These are phyloP conservation scores for Eledone cirrhosa DNA, from an alignment of 2,888 invertebrate genomes.

Conservation along the genomic window DNA sequence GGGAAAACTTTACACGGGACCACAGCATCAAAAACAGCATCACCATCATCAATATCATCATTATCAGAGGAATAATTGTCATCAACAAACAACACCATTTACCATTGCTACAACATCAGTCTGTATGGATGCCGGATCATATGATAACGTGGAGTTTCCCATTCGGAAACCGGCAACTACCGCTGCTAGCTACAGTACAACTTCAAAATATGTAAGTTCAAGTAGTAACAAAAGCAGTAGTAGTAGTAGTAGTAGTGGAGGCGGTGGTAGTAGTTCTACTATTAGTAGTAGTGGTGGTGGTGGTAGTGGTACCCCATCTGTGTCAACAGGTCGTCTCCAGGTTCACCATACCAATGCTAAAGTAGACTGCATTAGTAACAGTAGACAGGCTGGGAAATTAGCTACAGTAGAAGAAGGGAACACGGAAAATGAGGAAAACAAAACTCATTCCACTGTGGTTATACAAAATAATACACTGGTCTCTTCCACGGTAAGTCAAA, in stretches of 20 bases:
- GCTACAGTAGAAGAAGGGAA: conserved; percentile 53
- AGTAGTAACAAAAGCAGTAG: too few species aligned
- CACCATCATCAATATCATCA: too few species aligned
- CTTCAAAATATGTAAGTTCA: background rate
- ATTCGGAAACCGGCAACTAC: conserved; percentile 42
- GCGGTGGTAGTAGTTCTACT: too few species aligned
- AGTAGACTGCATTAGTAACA: conserved; percentile 33
- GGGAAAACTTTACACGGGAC: too few species aligned
- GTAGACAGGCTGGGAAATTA: conserved; percentile 40
- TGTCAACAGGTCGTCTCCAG: conserved; percentile 23
- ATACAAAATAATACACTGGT: background rate
- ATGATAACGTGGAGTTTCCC: conserved; percentile 62
- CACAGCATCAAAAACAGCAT: too few species aligned
- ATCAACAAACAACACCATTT: background rate
- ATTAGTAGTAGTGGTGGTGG: background rate
- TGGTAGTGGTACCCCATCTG: conserved; percentile 34
- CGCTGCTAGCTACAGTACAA: background rate
- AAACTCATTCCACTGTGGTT: background rate
- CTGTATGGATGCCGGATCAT: conserved; percentile 52
- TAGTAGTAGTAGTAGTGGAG: too few species aligned
- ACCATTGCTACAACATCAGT: background rate
- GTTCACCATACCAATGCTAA: conserved; percentile 33
- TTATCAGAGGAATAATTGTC: too few species aligned
- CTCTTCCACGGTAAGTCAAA: background rate
- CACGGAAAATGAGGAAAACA: conserved; percentile 36